Conservation (phyloP, 2,888 invertebrate genomes). For the Yponomeuta malinellus region DNA sequence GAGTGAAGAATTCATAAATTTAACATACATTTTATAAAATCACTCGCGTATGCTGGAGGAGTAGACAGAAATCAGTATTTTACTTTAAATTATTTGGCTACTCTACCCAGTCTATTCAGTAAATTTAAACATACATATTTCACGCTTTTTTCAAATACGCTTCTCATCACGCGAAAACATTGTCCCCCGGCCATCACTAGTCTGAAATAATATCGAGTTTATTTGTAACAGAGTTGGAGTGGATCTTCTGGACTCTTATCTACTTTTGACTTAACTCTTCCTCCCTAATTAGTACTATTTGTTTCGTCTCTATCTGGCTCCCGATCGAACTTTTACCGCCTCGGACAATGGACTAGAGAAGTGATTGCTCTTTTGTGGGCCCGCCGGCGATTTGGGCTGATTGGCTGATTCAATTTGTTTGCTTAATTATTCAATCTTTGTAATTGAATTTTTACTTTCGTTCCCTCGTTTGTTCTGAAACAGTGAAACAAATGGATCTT, state of each 20-base stretch:
- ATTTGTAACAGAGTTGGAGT: no score
- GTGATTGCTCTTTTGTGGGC: constrained; percentile 4
- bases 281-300: constrained; percentile 71
- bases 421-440: not conserved
- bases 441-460: not conserved
- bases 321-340: constrained; percentile 35
- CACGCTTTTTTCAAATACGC: no score
- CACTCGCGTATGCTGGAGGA: no score
- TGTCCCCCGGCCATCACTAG: no score
- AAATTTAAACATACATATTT: no score
- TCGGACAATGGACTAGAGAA: constrained; percentile 47
- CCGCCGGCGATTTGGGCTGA: constrained; percentile 5
- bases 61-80: no score
- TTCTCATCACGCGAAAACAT: no score
- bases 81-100: no score
- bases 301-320: constrained; percentile 55
- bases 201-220: no score
- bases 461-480: not conserved
- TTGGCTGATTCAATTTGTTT: constrained; percentile 9
- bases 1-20: no score
- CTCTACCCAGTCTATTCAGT: no score
- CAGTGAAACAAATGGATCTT: not conserved
- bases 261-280: constrained; percentile 46
- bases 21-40: no score
- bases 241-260: not conserved